Evolutionary conservation across 2,888 invertebrate species (phyloP).

Genomic region (Coleophora deauratella): DNA sequence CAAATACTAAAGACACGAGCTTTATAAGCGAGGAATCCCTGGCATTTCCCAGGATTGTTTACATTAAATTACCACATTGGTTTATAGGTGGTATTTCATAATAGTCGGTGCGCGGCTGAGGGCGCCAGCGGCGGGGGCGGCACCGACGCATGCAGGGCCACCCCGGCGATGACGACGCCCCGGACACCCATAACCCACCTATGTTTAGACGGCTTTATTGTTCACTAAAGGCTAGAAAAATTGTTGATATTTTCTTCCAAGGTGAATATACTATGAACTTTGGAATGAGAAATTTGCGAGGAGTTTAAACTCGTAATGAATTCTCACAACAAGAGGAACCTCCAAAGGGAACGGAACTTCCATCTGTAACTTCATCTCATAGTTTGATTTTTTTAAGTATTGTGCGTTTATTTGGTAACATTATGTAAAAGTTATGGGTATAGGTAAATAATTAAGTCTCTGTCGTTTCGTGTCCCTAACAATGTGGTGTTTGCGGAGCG

Average conservation of each 20-base stretch:
- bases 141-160: conserved; percentile 54
- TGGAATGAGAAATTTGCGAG: too few species aligned
- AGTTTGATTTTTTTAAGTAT: too few species aligned
- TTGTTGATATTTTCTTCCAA: neutral
- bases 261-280: too few species aligned
- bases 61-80: conserved; percentile 60
- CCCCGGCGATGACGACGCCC: conserved; percentile 59
- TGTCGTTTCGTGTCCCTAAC: conserved; percentile 27
- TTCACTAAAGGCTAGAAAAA: neutral
- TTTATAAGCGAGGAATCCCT: conserved; percentile 47
- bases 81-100: conserved; percentile 47
- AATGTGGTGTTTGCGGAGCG: conserved; percentile 21
- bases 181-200: conserved; percentile 21
- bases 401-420: too few species aligned
- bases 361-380: too few species aligned
- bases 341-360: too few species aligned
- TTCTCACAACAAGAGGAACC: too few species aligned
- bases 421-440: too few species aligned
- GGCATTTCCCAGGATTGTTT: conserved; percentile 56
- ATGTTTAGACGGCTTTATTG: conserved; percentile 14
- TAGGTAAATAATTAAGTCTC: conserved; percentile 31
- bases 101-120: conserved; percentile 24
- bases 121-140: conserved; percentile 53
- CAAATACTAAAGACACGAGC: too few species aligned
- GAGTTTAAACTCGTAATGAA: too few species aligned